Percentiles rank a stretch among this genome's conserved stretches.
phyloP scores from a whole-genome alignment of 2,113 vertebrate genomes.

The Albula glossodonta region DNA sequence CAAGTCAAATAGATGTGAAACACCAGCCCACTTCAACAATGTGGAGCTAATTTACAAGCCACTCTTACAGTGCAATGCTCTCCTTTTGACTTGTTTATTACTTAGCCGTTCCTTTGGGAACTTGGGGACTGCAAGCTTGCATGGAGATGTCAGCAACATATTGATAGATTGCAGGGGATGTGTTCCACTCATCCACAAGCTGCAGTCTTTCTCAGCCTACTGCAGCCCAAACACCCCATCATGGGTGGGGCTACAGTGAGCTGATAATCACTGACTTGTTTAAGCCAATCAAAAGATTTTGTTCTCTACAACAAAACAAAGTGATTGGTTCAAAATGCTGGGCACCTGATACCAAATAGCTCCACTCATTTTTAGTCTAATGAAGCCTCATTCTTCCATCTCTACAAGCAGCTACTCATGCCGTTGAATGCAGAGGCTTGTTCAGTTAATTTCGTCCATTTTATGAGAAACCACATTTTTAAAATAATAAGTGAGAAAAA shows the following conservation, averaged over 20 bases:
- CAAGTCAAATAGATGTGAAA: slow-evolving; percentile 27
- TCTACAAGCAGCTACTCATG: background rate
- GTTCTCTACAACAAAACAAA: background rate
- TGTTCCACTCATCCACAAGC: background rate
- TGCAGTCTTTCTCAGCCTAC: background rate
- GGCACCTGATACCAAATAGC: background rate
- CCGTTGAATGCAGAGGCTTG: background rate
- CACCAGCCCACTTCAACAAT: slow-evolving; percentile 22
- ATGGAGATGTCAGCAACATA: slow-evolving; percentile 6
- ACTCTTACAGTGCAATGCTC: slow-evolving; percentile 21
- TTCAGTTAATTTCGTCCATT: background rate
- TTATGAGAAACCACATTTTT: background rate
- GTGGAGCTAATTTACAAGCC: slow-evolving; percentile 28
- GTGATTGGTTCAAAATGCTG: background rate
- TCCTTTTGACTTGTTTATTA: slow-evolving; percentile 30
- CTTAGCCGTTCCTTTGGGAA: slow-evolving; percentile 21
- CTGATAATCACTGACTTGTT: background rate
- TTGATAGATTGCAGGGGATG: slow-evolving; percentile 6
- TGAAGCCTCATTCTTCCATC: background rate
- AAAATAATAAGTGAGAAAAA: background rate
- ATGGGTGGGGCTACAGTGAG: background rate
- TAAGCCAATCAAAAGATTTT: background rate
- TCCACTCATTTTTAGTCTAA: background rate
- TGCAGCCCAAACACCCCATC: background rate
- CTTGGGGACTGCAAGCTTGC: slow-evolving; percentile 4